Base-by-base conservation (phyloP, 2,797 vertebrate species). In the Oryzias sinensis region DNA sequence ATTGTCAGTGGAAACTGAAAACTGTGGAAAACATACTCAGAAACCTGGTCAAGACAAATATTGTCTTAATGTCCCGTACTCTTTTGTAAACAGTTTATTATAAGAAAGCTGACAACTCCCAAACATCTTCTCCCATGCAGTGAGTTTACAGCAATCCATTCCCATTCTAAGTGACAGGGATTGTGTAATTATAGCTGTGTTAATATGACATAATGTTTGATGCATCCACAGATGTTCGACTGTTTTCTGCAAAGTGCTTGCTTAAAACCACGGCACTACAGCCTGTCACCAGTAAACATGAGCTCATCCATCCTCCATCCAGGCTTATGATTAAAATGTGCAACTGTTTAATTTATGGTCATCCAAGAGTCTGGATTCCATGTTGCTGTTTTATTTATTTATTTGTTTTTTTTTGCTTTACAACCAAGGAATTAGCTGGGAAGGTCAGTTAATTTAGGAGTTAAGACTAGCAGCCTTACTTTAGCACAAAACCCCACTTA, bases 191-290 rank as follows among this genome's bases (percentile, higher is more conserved):
- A 84, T 62, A 81, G 67, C 65, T 79, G 58, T 72, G 82, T 68
- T 72, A 81, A 79, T 76, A 84, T 90, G 90, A 89, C 83, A 79
- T 85, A 83, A 83, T 81, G 69, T 64, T 64, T 29, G 50, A 74
- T 81, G 56, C 63, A 73, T 72, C 53, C 67, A 49, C 82, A 88
- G 83, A 88, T 86, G 82, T 77, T 77, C 54, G 16, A 79, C 80
- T 56, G 66, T 76, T 85, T 83, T 70, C 68, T 71, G 24, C 57
- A 77, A 62, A 74, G 74, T 59, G 59, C 65, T 71, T 65, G 43
- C 53, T 74, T 76, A 67, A 81, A 80, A 78, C 79, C 77, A 70
- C 55, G 71, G 80, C 78, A 66, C 69, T 77, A 55, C 68, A 83
- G 64, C 70, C 72, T 56, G 63, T 72, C 67, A 72, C 77, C 25